phyloP scores from a whole-genome alignment of 2,113 vertebrate genomes.

The Lampris incognitus region DNA sequence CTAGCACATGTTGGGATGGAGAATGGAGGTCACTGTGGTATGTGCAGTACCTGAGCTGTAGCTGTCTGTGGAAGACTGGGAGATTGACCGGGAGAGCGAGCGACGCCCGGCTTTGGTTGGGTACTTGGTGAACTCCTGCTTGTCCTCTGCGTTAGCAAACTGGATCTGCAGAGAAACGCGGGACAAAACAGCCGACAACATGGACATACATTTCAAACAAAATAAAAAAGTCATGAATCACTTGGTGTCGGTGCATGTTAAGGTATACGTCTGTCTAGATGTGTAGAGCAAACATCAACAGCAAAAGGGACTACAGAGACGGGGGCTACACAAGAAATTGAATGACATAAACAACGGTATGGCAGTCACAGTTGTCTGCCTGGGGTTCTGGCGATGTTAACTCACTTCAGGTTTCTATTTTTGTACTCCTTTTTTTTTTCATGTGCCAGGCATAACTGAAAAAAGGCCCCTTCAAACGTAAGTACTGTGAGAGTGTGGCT shows the following conservation, averaged over 20 bases:
- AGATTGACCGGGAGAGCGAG: conserved; percentile 96
- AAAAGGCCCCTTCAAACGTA: conserved; percentile 27
- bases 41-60: conserved; percentile 92
- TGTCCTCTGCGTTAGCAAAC: conserved; percentile 93
- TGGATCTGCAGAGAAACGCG: conserved; percentile 88
- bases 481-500: conserved; percentile 6
- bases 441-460: conserved; percentile 21
- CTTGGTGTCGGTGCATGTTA: background rate
- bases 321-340: background rate
- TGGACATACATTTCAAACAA: background rate
- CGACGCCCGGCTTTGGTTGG: conserved; percentile 96
- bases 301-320: background rate
- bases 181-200: background rate
- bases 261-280: background rate
- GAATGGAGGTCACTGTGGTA: background rate
- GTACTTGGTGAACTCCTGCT: conserved; percentile 97
- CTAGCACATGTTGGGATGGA: too few species aligned
- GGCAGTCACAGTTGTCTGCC: background rate
- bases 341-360: background rate
- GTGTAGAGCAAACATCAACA: background rate
- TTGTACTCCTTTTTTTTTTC: conserved; percentile 27
- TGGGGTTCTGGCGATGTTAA: background rate
- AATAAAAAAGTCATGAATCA: background rate
- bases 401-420: conserved; percentile 22
- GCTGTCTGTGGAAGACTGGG: conserved; percentile 98